phyloP scores from a whole-genome alignment of 2,113 vertebrate species.

The Plestiodon gilberti region DNA sequence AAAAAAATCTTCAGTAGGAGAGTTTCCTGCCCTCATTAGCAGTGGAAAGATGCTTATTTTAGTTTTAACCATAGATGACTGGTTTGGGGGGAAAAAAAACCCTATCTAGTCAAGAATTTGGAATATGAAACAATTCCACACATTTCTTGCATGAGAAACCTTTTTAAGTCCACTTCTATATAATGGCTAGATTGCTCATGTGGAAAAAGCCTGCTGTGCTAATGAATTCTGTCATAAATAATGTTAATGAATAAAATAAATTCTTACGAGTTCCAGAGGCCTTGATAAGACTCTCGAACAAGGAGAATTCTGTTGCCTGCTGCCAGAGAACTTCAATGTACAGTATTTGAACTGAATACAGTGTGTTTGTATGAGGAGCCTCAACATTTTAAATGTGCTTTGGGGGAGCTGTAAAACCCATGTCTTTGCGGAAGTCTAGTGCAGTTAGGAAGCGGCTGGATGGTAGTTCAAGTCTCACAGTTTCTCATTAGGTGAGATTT shows the following conservation, averaged over 20 bases:
- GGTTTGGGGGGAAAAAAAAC: not conserved
- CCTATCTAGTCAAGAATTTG: slow-evolving; percentile 23
- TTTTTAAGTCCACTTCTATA: slow-evolving; percentile 11
- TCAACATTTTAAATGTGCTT: slow-evolving; percentile 3
- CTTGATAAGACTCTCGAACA: not conserved
- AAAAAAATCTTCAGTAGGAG: slow-evolving; percentile 17
- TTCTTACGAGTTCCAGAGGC: not conserved
- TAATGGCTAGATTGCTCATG: not conserved
- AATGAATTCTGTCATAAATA: slow-evolving; percentile 26
- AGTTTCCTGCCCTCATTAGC: slow-evolving; percentile 42
- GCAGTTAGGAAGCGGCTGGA: not conserved
- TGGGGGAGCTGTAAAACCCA: not conserved
- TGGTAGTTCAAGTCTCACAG: too few species aligned
- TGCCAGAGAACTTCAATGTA: slow-evolving; percentile 2
- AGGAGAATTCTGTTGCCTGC: not conserved
- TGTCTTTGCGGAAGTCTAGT: not conserved
- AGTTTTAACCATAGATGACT: slow-evolving; percentile 26
- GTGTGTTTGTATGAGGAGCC: slow-evolving; percentile 22
- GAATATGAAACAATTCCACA: slow-evolving; percentile 33
- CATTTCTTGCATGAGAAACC: slow-evolving; percentile 15
- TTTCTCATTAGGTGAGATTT: not conserved
- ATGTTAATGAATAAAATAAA: slow-evolving; percentile 27
- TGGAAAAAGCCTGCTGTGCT: slow-evolving; percentile 10
- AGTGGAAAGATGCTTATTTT: slow-evolving; percentile 34
- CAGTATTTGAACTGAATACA: not conserved